Evolutionary conservation across 2,888 invertebrate species (phyloP), one percentile per base, ranked within the genome.

Genomic region (Orthonevra nobilis): DNA sequence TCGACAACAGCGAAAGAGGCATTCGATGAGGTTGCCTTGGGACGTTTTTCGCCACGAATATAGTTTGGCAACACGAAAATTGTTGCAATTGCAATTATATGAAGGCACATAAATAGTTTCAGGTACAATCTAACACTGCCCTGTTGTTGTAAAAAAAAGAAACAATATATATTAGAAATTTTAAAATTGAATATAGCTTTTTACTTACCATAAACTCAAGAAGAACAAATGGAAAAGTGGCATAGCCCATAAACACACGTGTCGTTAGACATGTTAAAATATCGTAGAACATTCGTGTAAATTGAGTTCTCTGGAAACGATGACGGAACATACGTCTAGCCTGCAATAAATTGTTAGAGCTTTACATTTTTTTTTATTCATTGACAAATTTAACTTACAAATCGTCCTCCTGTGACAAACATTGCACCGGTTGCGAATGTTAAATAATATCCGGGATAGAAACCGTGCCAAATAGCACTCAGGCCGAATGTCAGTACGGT

Each of bases 381-480:
- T 28, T n/a, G 19, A 17, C 3, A 19, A 40, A 7, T 2, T 2
- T n/a, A 40, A 89, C 90, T 90, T 89, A 96, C 96, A 85, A 91
- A 91, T 89, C 96, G 91, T 23, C 95, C 94, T 15, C 96, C 95
- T 69, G 94, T 90, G 2, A 98, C 98, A 87, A 97, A 94, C 10
- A 98, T 85, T 1, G 97, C 97, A 10, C 96, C 97, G 15, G 94
- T 94, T 81, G 95, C 92, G 90, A 99, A 99, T 3, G 97, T 97
- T 83, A 98, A 89, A 86, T 92, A 92, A 86, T 92, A 92, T 56
- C 96, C 98, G 9, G 96, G 96, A 89, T 96, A 95, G 89, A 96
- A 97, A 82, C 97, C 97, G 89, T 99, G 99, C 99, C 99, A 99
- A 60, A 98, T 88, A 14, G 98, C 98, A 38, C 97, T 97, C 74